Evolutionary conservation across 2,797 vertebrate genomes (phyloP), one percentile per base, ranked within the genome.

Genomic region (Avahi laniger): DNA sequence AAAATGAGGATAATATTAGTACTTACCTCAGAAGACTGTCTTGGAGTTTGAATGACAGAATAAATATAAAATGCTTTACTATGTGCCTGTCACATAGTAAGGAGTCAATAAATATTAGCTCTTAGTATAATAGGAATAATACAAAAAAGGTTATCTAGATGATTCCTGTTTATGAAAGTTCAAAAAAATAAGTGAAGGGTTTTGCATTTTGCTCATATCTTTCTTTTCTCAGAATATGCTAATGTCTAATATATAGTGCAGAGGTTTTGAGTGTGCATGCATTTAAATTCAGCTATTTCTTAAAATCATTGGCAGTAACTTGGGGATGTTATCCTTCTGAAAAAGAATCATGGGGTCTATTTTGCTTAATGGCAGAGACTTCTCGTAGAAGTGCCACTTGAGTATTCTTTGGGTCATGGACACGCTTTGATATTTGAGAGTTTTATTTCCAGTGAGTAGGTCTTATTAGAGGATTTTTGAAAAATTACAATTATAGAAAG

Each of bases 271-370:
- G 14, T 70, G 13, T 95, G 10, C 46, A 79, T 94, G 48, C 13
- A 38, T 96, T 80, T 92, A 35, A 48, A 93, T 46, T 76, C 38
- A 90, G 38, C 75, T 72, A 24, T 86, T 95, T 89, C 50, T 69
- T 73, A 92, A 93, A 76, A 73, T 79, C n/a, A 13, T 22, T 70
- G 70, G 41, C 59, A 52, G 14, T 91, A 50, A 69, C 4, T 50
- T 78, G 54, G 73, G 67, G 59, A 14, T 91, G 15, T 11, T 89
- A 24, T 50, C 14, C 5, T 93, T 91, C 91, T 24, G 61, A 61
- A 82, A 87, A 59, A 84, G 38, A 30, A 69, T 59, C 41, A 17
- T 54, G 38, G 73, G 30, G 12, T 79, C 41, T 48, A 1, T 93
- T 89, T 70, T 93, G 20, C 76, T 93, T 52, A 73, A 22, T 59